phyloP scores from a whole-genome alignment of 2,113 vertebrate species.

The Sus scrofa region DNA sequence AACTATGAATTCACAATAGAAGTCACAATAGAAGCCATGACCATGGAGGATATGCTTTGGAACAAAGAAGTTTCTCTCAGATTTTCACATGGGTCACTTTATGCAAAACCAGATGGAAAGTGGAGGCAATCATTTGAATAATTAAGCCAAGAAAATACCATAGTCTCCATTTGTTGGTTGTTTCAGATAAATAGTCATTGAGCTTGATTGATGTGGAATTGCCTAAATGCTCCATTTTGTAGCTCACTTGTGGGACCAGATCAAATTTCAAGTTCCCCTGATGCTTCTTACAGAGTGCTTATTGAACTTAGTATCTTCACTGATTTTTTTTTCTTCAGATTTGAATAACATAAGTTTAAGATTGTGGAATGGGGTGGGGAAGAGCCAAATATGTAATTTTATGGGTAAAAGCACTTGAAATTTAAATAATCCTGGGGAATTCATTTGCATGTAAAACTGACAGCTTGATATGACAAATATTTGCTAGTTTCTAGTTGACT shows the following conservation, averaged over 20 bases:
- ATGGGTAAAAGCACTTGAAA: neutral
- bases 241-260: neutral
- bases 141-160: constrained; percentile 41
- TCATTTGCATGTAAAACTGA: neutral
- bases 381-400: neutral
- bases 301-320: neutral
- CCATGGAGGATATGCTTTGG: neutral
- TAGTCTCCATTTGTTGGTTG: neutral
- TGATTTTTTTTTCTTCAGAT: constrained; percentile 38
- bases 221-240: neutral
- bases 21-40: neutral
- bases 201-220: neutral
- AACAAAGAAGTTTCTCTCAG: neutral
- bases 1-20: neutral
- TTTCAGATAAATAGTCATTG: constrained; percentile 10
- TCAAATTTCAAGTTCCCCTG: neutral
- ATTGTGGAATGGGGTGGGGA: neutral
- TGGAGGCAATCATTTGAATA: neutral
- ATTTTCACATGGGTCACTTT: neutral
- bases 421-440: constrained; percentile 30
- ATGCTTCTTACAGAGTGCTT: neutral
- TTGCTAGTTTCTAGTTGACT: neutral
- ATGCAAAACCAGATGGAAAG: constrained; percentile 10
- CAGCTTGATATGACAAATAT: constrained; percentile 23
- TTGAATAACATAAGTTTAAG: constrained; percentile 24